These are phyloP conservation scores for Caenorhabditis afra DNA, from an alignment of 2,888 invertebrate genomes.

Conservation along the genomic window DNA sequence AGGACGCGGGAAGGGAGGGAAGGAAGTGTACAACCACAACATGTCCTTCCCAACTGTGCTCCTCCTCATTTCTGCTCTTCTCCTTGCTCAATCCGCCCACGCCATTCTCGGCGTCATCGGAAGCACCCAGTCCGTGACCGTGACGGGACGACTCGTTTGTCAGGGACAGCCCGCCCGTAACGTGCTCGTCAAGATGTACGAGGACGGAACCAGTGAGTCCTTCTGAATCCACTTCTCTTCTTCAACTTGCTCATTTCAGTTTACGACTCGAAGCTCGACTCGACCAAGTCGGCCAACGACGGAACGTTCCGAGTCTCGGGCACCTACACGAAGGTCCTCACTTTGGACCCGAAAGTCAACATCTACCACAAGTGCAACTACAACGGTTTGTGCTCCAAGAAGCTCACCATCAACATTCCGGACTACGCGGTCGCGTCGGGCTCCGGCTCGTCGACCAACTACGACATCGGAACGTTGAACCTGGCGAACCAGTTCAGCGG, in stretches of 20 bases:
- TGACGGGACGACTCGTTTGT: constrained; percentile 52
- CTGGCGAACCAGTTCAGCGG: constrained; percentile 57
- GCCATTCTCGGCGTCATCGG: constrained; percentile 46
- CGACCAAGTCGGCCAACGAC: constrained; percentile 27
- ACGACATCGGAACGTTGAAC: constrained; percentile 61
- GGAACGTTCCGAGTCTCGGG: constrained; percentile 51
- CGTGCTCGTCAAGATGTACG: constrained; percentile 55
- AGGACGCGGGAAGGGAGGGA: too few relatives aligned
- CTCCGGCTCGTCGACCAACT: constrained; percentile 37
- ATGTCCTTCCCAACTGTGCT: constrained; percentile 30
- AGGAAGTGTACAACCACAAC: background rate
- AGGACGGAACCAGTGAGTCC: constrained; percentile 59
- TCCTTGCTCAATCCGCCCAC: constrained; percentile 20
- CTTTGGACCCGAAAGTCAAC: constrained; percentile 48
- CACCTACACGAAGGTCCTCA: constrained; percentile 41
- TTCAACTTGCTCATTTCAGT: constrained; percentile 12
- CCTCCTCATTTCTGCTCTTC: constrained; percentile 12
- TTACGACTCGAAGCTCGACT: constrained; percentile 44
- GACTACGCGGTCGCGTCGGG: constrained; percentile 46
- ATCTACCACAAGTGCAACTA: constrained; percentile 55
- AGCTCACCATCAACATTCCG: constrained; percentile 55
- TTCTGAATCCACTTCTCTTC: background rate
- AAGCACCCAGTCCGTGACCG: constrained; percentile 52
- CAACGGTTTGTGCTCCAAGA: constrained; percentile 60
- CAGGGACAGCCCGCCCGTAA: constrained; percentile 53